Conservation (phyloP, 2,888 invertebrate species). For the Pachydiplax longipennis region DNA sequence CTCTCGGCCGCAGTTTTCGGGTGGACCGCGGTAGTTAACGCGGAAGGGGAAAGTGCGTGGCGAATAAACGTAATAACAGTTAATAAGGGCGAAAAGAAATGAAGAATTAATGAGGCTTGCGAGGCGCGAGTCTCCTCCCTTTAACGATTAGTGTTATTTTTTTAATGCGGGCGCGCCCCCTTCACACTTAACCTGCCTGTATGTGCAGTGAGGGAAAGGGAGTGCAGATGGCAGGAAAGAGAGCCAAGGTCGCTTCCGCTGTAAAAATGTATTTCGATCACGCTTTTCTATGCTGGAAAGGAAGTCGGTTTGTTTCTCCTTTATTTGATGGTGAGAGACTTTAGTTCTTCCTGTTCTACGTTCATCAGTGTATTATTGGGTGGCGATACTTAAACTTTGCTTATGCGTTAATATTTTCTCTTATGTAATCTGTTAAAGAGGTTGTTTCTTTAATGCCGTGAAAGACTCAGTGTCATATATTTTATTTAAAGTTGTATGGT, state of each 20-base stretch:
- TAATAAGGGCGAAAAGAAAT: not conserved
- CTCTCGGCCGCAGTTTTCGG: not conserved
- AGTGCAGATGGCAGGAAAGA: not conserved
- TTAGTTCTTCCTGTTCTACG: too few species aligned
- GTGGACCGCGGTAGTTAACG: not conserved
- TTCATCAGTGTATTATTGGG: too few species aligned
- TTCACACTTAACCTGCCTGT: not conserved
- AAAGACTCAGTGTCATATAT: too few species aligned
- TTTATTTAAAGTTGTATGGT: too few species aligned
- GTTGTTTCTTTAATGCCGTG: too few species aligned
- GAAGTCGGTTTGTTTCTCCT: too few species aligned
- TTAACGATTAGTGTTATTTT: not conserved
- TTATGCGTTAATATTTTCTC: too few species aligned
- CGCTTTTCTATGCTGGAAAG: too few species aligned
- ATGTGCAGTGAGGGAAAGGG: not conserved
- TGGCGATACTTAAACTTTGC: too few species aligned
- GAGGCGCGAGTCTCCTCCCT: not conserved
- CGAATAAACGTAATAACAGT: not conserved
- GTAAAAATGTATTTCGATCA: too few species aligned
- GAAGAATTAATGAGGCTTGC: not conserved
- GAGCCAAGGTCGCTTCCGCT: not conserved
- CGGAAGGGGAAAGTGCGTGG: not conserved
- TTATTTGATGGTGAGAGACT: too few species aligned
- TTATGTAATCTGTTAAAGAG: too few species aligned
- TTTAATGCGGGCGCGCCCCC: not conserved